A percentile compares a stretch with the other conserved stretches of the same genome.
These are phyloP conservation scores for Tokudaia tokunoshimensis DNA, from an alignment of 2,797 vertebrate genomes.

Conservation along the genomic window DNA sequence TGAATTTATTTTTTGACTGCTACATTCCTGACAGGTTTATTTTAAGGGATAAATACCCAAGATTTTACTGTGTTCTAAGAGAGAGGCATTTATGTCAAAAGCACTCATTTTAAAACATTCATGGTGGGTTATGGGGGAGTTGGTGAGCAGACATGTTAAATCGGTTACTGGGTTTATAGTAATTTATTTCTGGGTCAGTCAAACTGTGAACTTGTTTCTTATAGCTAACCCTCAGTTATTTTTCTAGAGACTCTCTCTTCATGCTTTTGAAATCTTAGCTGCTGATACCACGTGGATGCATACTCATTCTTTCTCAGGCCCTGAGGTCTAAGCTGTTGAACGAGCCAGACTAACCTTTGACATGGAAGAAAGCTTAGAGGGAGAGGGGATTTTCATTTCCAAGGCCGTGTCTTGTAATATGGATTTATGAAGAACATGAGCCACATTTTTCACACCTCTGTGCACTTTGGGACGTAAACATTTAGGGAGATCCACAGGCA, in stretches of 20 bases:
- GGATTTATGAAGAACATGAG: conserved; percentile 70
- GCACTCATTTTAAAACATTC: conserved; percentile 61
- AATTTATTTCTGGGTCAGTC: conserved; percentile 63
- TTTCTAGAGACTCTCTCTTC: conserved; percentile 60
- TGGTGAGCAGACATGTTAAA: conserved; percentile 49
- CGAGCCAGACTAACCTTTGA: conserved; percentile 74
- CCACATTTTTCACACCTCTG: conserved; percentile 75
- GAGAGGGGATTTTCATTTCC: conserved; percentile 67
- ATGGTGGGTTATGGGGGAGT: conserved; percentile 13
- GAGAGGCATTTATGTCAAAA: conserved; percentile 49
- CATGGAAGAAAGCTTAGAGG: conserved; percentile 58
- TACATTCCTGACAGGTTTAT: conserved; percentile 69
- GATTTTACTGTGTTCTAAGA: conserved; percentile 62
- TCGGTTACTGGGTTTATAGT: conserved; percentile 41
- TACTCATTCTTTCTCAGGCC: conserved; percentile 59
- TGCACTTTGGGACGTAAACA: conserved; percentile 79
- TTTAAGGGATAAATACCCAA: conserved; percentile 68
- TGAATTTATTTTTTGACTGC: conserved; percentile 49
- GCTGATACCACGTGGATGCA: conserved; percentile 18
- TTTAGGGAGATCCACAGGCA: conserved; percentile 79
- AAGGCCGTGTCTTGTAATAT: conserved; percentile 34
- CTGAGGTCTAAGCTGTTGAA: conserved; percentile 67
- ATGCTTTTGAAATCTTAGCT: conserved; percentile 65
- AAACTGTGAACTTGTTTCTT: conserved; percentile 68
- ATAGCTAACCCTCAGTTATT: conserved; percentile 46